Evolutionary conservation across 1,140 invertebrate species (phyloP), one percentile per base, ranked within the genome.

Genomic region (Parapsyche elsis): DNA sequence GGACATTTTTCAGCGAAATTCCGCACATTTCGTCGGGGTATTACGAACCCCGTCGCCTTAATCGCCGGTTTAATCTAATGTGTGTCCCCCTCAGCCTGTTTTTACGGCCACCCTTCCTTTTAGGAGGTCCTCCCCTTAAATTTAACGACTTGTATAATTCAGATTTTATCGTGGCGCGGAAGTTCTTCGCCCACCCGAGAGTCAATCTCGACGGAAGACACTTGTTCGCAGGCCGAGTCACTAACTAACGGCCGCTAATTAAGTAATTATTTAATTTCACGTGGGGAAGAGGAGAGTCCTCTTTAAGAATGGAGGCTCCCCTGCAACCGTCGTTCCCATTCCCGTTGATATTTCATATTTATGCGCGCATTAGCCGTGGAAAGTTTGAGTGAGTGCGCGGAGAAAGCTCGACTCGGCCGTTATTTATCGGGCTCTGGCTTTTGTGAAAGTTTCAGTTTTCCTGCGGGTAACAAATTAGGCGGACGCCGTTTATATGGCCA

Each of bases 211-310:
- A 45, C 76, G 57, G 73, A 30, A 67, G 57, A 67, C 53, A 77
- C 30, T 77, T 64, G 61, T 64, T 67, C 57, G 44, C 24, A 21
- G 26, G 21, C 23, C 53, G 57, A 19, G 26, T 19, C 23, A 45
- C 16, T 44, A 70, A 76, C 24, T 80, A 80, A 77, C 61, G 64
- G 46, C 30, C 10, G 30, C 80, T 78, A 78, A 81, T 81, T 81
- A 76, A 81, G 80, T 81, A 78, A 81, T 81, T 81, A 78, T 81
- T 78, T 81, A 78, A 81, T 81, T 81, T 53, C 21, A 73, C 30
- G 21, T 23, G 24, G 44, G 5, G 5, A 7, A 44, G n/a, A 59
- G 64, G 49, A 14, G 49, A 14, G 10, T 53, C 49, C 49, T 12
- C 10, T 53, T 53, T 53, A 53, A 53, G 2, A 14, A 70, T 44